Conservation (phyloP, 2,888 invertebrate genomes). For the Eupeodes latifasciatus region DNA sequence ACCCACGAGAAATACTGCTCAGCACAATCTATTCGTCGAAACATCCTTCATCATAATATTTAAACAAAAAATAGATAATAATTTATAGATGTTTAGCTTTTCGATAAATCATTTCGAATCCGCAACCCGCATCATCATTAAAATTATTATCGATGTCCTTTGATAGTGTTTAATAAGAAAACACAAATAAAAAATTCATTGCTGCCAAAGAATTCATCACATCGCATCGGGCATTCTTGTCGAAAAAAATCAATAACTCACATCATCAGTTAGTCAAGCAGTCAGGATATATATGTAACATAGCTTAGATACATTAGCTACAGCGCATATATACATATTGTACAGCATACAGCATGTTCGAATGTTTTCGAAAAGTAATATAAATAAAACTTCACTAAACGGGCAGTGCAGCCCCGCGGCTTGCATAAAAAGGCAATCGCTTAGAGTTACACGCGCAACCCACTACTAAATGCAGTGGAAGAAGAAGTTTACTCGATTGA, state of each 20-base stretch:
- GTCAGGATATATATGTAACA: background rate
- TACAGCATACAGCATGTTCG: constrained; percentile 57
- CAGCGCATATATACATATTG: background rate
- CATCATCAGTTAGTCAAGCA: background rate
- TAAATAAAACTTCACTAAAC: constrained; percentile 61
- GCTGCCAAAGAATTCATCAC: constrained; percentile 20
- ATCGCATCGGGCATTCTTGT: background rate
- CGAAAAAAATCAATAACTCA: background rate
- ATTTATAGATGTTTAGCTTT: constrained; percentile 23
- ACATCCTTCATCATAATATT: constrained; percentile 22
- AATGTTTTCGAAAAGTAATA: constrained; percentile 61
- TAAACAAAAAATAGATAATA: no score
- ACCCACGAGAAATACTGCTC: constrained; percentile 43
- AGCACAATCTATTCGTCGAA: constrained; percentile 49
- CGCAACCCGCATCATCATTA: constrained; percentile 19
- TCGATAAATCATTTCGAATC: constrained; percentile 23
- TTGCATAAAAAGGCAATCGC: constrained; percentile 78
- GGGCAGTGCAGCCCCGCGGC: constrained; percentile 69
- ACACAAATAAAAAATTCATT: constrained; percentile 9
- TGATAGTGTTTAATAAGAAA: background rate
- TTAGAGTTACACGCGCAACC: constrained; percentile 78
- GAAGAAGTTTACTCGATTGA: constrained; percentile 92
- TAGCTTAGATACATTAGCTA: background rate
- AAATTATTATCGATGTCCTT: constrained; percentile 47
- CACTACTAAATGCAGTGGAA: constrained; percentile 90